phyloP scores from a whole-genome alignment of 2,888 invertebrate genomes.

The Smittia aterrima region DNA sequence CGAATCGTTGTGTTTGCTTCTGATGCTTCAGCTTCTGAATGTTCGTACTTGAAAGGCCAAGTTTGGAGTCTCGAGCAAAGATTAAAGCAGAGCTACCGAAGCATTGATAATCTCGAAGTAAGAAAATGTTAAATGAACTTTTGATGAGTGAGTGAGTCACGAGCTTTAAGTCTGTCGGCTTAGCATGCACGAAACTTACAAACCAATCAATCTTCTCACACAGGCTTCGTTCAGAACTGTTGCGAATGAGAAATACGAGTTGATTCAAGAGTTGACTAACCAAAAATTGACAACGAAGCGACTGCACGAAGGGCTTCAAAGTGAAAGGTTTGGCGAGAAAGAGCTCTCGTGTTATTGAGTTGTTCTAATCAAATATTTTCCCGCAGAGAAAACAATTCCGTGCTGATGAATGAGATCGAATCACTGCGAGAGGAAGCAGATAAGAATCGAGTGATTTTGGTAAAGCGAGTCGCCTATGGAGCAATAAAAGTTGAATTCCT shows the following conservation, averaged over 20 bases:
- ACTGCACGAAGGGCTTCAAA: constrained; percentile 46
- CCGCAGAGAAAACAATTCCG: not conserved
- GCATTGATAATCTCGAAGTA: constrained; percentile 48
- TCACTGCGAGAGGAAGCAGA: not conserved
- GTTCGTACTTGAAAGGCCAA: constrained; percentile 47
- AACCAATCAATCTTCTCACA: not conserved
- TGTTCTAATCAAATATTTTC: not conserved
- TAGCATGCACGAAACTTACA: no score
- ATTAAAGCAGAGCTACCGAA: constrained; percentile 46
- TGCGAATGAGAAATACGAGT: constrained; percentile 49
- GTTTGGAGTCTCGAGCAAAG: constrained; percentile 49
- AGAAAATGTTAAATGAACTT: not conserved
- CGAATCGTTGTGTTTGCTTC: constrained; percentile 37
- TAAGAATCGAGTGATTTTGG: constrained; percentile 11
- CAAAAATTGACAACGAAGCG: constrained; percentile 47
- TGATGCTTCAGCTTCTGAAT: constrained; percentile 48
- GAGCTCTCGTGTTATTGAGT: not conserved
- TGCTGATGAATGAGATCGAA: constrained; percentile 13
- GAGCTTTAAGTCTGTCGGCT: no score
- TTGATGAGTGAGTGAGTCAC: not conserved
- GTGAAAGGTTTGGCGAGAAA: constrained; percentile 47
- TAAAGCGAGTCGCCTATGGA: not conserved
- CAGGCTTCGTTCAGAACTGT: constrained; percentile 47
- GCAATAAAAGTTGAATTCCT: not conserved
- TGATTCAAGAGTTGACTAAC: constrained; percentile 48